These are phyloP conservation scores for Caligus rogercresseyi DNA, from an alignment of 1,140 invertebrate genomes.

Conservation along the genomic window DNA sequence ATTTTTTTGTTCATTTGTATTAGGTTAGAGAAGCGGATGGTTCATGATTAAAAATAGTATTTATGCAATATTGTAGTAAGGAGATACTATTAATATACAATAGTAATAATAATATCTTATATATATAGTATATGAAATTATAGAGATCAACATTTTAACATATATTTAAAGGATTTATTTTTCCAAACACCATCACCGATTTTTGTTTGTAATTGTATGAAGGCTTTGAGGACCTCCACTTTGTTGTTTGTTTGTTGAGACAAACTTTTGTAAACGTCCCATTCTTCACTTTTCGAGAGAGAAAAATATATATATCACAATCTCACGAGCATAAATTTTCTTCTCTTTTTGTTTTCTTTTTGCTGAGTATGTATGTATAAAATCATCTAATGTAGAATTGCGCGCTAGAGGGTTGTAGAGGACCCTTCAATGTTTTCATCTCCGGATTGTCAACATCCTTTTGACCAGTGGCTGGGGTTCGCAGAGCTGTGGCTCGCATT, in stretches of 20 bases:
- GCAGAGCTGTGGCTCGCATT: slow-evolving; percentile 71
- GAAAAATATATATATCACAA: neutral
- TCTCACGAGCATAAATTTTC: neutral
- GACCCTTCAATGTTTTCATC: neutral
- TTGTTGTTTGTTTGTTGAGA: too few relatives aligned
- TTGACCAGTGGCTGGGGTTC: slow-evolving; percentile 66
- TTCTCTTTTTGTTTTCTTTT: neutral
- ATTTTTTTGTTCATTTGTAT: too few relatives aligned
- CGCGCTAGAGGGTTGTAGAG: neutral
- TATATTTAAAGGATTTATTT: neutral
- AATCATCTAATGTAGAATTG: neutral
- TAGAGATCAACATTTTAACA: neutral
- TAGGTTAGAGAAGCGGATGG: too few relatives aligned
- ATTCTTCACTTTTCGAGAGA: neutral
- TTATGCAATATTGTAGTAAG: too few relatives aligned
- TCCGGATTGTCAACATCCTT: slow-evolving; percentile 46
- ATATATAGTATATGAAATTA: too few relatives aligned
- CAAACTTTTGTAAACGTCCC: too few relatives aligned
- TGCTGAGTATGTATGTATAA: neutral
- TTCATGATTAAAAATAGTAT: too few relatives aligned
- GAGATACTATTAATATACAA: too few relatives aligned
- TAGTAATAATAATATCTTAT: too few relatives aligned
- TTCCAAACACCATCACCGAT: neutral
- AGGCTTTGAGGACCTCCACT: too few relatives aligned
- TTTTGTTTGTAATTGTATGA: too few relatives aligned